These are phyloP conservation scores for Agonopterix subpropinquella DNA, from an alignment of 2,888 invertebrate species.

Conservation along the genomic window DNA sequence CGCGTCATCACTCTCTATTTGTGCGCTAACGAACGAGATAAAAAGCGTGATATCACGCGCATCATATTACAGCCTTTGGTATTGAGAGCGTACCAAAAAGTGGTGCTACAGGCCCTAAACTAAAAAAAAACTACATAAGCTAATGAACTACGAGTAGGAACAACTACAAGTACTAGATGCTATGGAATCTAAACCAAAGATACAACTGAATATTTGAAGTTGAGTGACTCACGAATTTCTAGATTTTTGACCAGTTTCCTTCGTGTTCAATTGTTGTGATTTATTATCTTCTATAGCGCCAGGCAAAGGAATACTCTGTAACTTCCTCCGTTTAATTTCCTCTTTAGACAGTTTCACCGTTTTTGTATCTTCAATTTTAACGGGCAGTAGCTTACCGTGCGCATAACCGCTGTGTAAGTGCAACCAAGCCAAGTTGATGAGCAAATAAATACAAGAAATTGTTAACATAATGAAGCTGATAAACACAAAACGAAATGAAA, in stretches of 20 bases:
- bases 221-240: slow-evolving; percentile 15
- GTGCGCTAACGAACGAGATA: no score
- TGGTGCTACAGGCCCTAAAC: no score
- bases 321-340: not conserved
- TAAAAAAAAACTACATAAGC: no score
- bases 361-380: slow-evolving; percentile 21
- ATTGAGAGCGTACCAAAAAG: no score
- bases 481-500: slow-evolving; percentile 6
- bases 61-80: no score
- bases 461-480: slow-evolving; percentile 6
- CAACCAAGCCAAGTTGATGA: slow-evolving; percentile 8
- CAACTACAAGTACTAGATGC: no score
- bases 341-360: slow-evolving; percentile 4
- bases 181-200: no score
- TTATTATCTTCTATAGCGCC: not conserved
- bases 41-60: no score
- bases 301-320: not conserved
- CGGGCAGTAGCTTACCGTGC: slow-evolving; percentile 15
- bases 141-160: no score
- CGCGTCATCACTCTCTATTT: no score
- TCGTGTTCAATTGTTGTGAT: slow-evolving; percentile 2
- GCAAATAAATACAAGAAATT: not conserved
- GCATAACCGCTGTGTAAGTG: slow-evolving; percentile 4
- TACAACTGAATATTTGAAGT: not conserved
- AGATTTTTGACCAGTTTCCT: slow-evolving; percentile 3